Conservation (phyloP, 2,113 vertebrate genomes). For the Erythrocercus mccallii region DNA sequence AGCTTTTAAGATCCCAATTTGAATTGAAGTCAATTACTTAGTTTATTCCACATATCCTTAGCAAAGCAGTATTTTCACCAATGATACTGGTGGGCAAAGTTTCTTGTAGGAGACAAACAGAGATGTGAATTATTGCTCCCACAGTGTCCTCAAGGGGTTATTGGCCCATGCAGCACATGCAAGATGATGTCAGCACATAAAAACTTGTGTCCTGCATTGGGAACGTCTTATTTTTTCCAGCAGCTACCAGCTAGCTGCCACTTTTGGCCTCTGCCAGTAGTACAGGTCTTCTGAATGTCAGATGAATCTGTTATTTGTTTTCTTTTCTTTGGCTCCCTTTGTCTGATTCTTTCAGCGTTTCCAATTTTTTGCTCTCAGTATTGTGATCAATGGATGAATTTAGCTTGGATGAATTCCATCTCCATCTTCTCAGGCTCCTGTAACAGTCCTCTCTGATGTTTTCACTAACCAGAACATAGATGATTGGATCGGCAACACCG, state of each 20-base stretch:
- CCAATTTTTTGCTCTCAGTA: neutral
- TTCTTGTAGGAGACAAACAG: neutral
- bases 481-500: conserved; percentile 81
- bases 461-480: conserved; percentile 82
- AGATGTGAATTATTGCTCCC: neutral
- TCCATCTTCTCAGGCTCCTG: conserved; percentile 25
- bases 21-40: neutral
- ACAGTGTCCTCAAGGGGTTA: neutral
- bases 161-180: neutral
- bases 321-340: neutral
- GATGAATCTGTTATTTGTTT: neutral
- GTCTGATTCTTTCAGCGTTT: conserved; percentile 16
- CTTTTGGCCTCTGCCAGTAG: neutral
- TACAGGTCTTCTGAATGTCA: neutral
- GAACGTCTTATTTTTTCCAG: neutral
- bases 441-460: conserved; percentile 74
- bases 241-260: neutral
- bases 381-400: neutral
- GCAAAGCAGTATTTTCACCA: neutral
- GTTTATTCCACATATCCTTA: neutral
- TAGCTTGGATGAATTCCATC: neutral
- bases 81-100: neutral
- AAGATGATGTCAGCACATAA: neutral
- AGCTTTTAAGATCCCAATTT: neutral
- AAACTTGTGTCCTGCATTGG: neutral